These are phyloP conservation scores for Sthenelais limicola DNA, from an alignment of 2,888 invertebrate species.

Conservation along the genomic window DNA sequence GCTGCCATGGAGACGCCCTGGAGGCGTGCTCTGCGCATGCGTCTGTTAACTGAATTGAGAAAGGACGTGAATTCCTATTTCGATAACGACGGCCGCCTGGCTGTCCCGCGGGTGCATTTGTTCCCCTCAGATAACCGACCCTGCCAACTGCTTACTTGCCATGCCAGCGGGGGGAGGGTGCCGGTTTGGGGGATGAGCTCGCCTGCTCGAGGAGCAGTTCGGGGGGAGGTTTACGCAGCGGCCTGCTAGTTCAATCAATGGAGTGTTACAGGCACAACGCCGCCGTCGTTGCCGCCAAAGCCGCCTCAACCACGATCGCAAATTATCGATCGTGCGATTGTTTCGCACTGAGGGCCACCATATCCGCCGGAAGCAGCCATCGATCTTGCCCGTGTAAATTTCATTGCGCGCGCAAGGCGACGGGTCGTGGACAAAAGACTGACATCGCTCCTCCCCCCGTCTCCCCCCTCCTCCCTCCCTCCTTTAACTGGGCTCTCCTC, in stretches of 20 bases:
- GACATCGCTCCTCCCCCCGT: too few species aligned
- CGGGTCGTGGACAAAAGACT: too few species aligned
- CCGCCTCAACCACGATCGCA: conserved; percentile 23
- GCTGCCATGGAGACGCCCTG: too few species aligned
- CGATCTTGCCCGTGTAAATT: conserved; percentile 18
- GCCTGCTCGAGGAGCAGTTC: background rate
- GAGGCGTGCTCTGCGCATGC: too few species aligned
- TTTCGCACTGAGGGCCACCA: conserved; percentile 23
- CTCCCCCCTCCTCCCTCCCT: too few species aligned
- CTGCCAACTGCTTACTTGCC: background rate
- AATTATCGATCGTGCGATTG: conserved; percentile 29
- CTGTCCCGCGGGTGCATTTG: conserved; percentile 19
- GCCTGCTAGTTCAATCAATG: conserved; percentile 24
- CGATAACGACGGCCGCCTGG: conserved; percentile 7
- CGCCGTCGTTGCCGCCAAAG: too few species aligned
- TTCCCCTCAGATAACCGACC: conserved; percentile 7
- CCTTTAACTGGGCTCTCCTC: too few species aligned
- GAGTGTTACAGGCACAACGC: background rate
- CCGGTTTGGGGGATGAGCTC: background rate
- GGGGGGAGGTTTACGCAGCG: too few species aligned
- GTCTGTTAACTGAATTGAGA: conserved; percentile 18
- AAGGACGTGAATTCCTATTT: conserved; percentile 21
- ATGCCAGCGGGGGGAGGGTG: background rate
- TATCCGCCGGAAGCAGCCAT: conserved; percentile 22
- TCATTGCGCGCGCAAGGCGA: background rate